Evolutionary conservation across 2,888 invertebrate species (phyloP).

Genomic region (Papilio protenor): DNA sequence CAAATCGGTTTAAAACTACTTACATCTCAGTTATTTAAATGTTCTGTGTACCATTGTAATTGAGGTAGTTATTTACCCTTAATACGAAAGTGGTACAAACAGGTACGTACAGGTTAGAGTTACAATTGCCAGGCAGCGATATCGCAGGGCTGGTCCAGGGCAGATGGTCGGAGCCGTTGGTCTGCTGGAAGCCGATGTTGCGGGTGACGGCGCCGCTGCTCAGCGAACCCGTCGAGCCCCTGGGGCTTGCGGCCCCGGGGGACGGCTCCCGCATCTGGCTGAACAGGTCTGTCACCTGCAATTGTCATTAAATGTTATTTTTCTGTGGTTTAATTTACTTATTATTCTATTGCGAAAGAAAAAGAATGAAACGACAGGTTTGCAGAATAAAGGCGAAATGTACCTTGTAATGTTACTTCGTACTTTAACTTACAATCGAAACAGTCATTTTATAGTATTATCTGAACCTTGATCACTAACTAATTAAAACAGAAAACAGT

Average conservation of each 20-base stretch:
- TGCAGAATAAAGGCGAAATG: no score
- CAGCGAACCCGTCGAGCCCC: slow-evolving; percentile 66
- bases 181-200: slow-evolving; percentile 76
- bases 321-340: not conserved
- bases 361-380: no score
- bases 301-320: slow-evolving; percentile 46
- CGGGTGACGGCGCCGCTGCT: slow-evolving; percentile 65
- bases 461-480: not conserved
- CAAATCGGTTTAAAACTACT: slow-evolving; percentile 1
- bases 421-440: no score
- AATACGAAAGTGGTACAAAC: not conserved
- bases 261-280: slow-evolving; percentile 88
- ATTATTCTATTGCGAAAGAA: no score
- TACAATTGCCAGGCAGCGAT: slow-evolving; percentile 69
- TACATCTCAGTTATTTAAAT: not conserved
- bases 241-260: slow-evolving; percentile 68
- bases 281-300: slow-evolving; percentile 89
- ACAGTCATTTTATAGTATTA: not conserved
- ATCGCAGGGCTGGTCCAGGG: slow-evolving; percentile 73
- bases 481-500: not conserved
- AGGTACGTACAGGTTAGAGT: slow-evolving; percentile 69
- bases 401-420: no score
- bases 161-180: slow-evolving; percentile 76
- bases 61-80: no score
- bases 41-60: not conserved